These are phyloP conservation scores for Circaetus gallicus DNA, from an alignment of 2,113 vertebrate genomes.

Conservation along the genomic window DNA sequence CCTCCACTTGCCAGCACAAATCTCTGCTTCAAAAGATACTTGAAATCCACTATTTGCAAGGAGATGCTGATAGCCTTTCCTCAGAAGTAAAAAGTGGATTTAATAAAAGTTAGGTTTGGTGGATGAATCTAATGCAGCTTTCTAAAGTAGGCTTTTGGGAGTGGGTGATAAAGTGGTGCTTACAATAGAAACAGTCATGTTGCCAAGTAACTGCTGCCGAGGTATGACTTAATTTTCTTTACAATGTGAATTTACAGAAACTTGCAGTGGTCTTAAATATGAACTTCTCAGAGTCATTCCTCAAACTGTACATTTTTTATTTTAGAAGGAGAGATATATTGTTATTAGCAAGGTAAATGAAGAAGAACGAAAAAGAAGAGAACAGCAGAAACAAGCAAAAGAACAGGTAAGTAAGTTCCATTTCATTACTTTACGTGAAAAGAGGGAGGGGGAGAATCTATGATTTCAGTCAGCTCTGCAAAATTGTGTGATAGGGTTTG, in stretches of 20 bases:
- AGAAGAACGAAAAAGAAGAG: slow-evolving; percentile 88
- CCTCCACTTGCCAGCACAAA: background rate
- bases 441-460: background rate
- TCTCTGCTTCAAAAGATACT: background rate
- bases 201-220: background rate
- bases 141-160: background rate
- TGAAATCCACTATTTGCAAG: background rate
- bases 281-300: background rate
- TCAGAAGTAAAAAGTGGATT: background rate
- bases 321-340: slow-evolving; percentile 93
- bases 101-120: background rate
- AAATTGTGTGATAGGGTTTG: background rate
- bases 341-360: slow-evolving; percentile 93
- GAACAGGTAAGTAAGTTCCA: slow-evolving; percentile 82
- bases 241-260: background rate
- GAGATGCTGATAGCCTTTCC: background rate
- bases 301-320: background rate
- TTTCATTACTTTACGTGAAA: background rate
- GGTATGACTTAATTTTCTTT: background rate
- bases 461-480: background rate
- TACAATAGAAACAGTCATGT: background rate
- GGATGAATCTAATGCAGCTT: background rate
- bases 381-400: slow-evolving; percentile 87
- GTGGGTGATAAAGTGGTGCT: background rate
- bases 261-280: background rate